A percentile compares a stretch with the other conserved stretches of the same genome.
These are phyloP conservation scores for Tetranychus urticae DNA, from an alignment of 1,140 invertebrate genomes.

Conservation along the genomic window DNA sequence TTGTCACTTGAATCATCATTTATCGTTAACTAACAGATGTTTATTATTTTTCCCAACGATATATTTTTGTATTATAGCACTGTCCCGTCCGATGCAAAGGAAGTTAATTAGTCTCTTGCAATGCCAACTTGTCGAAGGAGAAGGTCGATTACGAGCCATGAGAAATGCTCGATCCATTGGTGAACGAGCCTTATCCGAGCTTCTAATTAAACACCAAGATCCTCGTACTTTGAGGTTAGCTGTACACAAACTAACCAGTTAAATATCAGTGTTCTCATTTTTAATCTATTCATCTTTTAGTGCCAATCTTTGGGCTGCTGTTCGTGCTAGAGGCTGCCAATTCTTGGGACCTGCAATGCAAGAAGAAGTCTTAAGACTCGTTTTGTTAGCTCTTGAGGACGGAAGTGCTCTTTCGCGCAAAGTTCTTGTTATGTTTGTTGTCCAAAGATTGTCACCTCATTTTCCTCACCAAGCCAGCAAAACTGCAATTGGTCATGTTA, in stretches of 20 bases:
- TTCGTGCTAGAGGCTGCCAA: slow-evolving; percentile 83
- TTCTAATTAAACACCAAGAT: slow-evolving; percentile 82
- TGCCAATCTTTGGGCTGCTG: slow-evolving; percentile 86
- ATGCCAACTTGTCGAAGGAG: slow-evolving; percentile 58
- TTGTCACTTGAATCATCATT: too few relatives aligned
- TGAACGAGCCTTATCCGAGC: slow-evolving; percentile 77
- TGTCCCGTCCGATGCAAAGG: slow-evolving; percentile 80
- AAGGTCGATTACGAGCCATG: slow-evolving; percentile 41
- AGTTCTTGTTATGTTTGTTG: slow-evolving; percentile 94
- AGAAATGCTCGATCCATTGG: slow-evolving; percentile 67
- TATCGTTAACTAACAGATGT: too few relatives aligned
- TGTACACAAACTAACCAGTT: too few relatives aligned
- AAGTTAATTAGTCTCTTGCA: slow-evolving; percentile 77
- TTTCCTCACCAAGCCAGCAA: slow-evolving; percentile 86
- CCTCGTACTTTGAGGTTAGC: slow-evolving; percentile 41
- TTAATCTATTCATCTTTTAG: slow-evolving; percentile 21
- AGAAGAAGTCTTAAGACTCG: slow-evolving; percentile 26
- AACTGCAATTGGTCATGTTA: slow-evolving; percentile 94
- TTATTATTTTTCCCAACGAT: too few relatives aligned
- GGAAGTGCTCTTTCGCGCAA: slow-evolving; percentile 89
- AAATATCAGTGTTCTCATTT: too few relatives aligned
- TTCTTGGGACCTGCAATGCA: slow-evolving; percentile 67
- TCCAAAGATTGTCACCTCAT: slow-evolving; percentile 74
- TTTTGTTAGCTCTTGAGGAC: slow-evolving; percentile 77
- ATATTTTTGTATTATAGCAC: slow-evolving; percentile 3